Percentiles rank a stretch among this genome's conserved stretches.
Evolutionary conservation across 2,888 invertebrate genomes (phyloP).

Genomic region (Gonocerus acuteangulatus): DNA sequence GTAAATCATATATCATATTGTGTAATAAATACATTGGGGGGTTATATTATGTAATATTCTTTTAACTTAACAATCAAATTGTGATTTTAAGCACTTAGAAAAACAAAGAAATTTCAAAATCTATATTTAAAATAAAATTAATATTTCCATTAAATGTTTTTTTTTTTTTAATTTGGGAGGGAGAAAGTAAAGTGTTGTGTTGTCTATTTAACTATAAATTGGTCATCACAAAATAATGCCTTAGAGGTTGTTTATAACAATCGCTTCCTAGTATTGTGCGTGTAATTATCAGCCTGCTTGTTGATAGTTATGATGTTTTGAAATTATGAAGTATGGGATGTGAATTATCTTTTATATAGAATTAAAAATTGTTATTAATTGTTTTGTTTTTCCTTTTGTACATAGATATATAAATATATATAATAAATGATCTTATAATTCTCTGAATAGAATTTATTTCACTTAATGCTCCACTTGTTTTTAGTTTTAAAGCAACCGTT

Average conservation of each 20-base stretch:
- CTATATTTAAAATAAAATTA: no score
- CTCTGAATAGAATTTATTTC: neutral
- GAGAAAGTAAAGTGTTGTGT: conserved; percentile 8
- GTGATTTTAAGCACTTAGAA: no score
- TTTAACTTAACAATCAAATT: no score
- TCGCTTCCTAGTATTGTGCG: conserved; percentile 17
- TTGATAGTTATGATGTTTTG: conserved; percentile 2
- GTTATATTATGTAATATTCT: no score
- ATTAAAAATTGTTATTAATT: neutral
- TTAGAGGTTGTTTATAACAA: conserved; percentile 20
- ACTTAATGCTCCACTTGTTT: neutral
- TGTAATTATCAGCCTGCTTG: conserved; percentile 16
- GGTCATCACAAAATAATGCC: conserved; percentile 15
- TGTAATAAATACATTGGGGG: no score
- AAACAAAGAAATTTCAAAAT: no score
- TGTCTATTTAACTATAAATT: conserved; percentile 3
- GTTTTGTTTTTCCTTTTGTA: neutral
- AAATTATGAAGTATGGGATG: neutral
- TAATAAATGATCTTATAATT: neutral
- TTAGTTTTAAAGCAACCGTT: neutral
- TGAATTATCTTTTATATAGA: neutral
- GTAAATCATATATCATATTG: no score
- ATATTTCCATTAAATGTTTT: no score
- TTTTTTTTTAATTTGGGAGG: conserved; percentile 3
- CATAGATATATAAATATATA: neutral